Base-by-base conservation (phyloP, 2,888 invertebrate species). In the Entomobrya multifasciata region DNA sequence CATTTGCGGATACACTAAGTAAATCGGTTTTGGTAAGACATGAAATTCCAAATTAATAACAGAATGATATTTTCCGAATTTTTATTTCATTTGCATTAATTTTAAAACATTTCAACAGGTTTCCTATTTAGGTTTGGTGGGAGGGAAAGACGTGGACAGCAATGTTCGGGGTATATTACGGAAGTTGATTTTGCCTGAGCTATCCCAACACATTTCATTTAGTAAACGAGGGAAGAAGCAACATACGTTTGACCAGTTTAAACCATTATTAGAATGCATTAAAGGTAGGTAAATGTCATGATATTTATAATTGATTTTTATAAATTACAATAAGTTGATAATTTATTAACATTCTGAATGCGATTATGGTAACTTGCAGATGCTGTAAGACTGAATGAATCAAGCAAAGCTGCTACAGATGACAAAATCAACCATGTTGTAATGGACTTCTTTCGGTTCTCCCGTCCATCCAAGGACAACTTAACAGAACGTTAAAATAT, bases 381-480 rank as follows among this genome's bases (percentile, higher is more conserved):
- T n/a, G n/a, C n/a, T n/a, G n/a, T n/a, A 13, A 25, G 60, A 27
- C 3, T 60, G 1, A 25, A 60, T 17, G 27, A 60, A 8, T 1
- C 3, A 8, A 60, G 8, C 27, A 60, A 27, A 10, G 3, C 15
- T 4, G 60, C 60, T 13, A 60, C 60, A 27, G 60, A 60, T 60
- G 27, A 27, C 1, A 60, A 27, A 27, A 60, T 60, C 30, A 25
- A 27, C 13, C 60, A 60, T 15, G 60, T 27, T 4, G 4, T 60
- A 60, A 60, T 60, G 25, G 60, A 60, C 15, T 60, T 60, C 15
- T 60, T 60, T 15, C 60, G 60, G 13, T 60, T 60, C n/a, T 27
- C 60, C 5, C 60, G 60, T 27, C 60, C 60, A 13, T n/a, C 22
- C 55, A 55, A 55, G 22, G 20, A 25, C 25, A 15, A 17, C 13